Conservation (phyloP, 2,888 invertebrate genomes). For the Leptopilina drosophilae region DNA sequence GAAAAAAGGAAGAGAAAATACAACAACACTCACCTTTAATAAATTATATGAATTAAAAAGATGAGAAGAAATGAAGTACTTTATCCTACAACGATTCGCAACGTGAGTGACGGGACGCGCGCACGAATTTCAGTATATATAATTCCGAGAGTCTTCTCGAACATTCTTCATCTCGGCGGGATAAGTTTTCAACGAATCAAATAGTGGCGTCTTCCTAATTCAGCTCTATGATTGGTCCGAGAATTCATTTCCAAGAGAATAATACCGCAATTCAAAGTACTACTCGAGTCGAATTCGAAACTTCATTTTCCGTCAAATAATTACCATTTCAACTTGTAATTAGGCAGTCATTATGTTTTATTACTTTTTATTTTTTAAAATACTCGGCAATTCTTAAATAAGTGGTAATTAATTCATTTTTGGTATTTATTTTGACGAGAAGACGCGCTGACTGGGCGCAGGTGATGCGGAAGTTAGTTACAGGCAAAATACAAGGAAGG, state of each 20-base stretch:
- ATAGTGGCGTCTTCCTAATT: neutral
- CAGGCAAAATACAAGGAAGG: neutral
- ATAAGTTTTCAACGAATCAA: neutral
- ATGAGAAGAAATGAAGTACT: constrained; percentile 64
- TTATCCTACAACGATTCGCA: constrained; percentile 74
- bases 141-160: constrained; percentile 67
- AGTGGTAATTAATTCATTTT: neutral
- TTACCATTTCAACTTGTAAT: too few species aligned
- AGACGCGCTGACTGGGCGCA: neutral
- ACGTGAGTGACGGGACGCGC: constrained; percentile 71
- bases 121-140: constrained; percentile 65
- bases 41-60: constrained; percentile 7
- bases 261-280: neutral
- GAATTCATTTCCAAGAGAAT: neutral
- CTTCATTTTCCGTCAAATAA: neutral
- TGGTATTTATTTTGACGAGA: neutral
- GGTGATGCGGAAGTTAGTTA: neutral
- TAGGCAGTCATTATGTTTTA: too few species aligned
- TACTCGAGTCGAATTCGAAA: neutral
- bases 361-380: neutral
- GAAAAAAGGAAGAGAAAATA: constrained; percentile 15
- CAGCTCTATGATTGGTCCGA: neutral
- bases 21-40: constrained; percentile 30
- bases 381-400: neutral
- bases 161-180: constrained; percentile 61